Conservation (phyloP, 2,797 vertebrate species). For the Sebastes wilsoni region DNA sequence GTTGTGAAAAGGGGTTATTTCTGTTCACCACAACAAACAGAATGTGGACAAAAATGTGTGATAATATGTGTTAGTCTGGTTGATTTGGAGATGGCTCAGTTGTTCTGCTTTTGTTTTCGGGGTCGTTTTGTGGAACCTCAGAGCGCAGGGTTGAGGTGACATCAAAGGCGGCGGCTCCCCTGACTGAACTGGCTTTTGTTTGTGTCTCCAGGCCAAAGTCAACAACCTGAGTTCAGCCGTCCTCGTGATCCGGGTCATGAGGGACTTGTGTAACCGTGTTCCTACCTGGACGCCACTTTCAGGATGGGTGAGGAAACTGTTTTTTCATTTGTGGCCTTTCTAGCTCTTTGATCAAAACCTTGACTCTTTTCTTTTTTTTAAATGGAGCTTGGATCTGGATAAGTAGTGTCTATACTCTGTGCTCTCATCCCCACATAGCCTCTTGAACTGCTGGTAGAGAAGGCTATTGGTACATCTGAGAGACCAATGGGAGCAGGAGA, state of each 20-base stretch:
- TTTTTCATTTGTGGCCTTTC: background rate
- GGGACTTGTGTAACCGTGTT: slow-evolving; percentile 92
- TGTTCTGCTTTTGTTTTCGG: slow-evolving; percentile 41
- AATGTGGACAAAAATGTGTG: background rate
- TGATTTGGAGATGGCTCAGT: slow-evolving; percentile 34
- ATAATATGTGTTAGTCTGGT: background rate
- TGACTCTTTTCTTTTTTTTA: background rate
- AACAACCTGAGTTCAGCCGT: slow-evolving; percentile 91
- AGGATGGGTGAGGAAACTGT: slow-evolving; percentile 90
- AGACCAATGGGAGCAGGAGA: slow-evolving; percentile 93
- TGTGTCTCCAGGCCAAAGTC: slow-evolving; percentile 90
- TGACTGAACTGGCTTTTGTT: slow-evolving; percentile 40
- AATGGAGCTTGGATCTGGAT: background rate
- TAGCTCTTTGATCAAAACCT: background rate
- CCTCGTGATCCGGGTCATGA: slow-evolving; percentile 93
- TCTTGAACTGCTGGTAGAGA: slow-evolving; percentile 94
- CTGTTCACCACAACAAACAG: slow-evolving; percentile 5
- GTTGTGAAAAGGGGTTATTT: background rate
- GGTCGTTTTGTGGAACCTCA: slow-evolving; percentile 39
- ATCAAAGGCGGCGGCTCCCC: background rate
- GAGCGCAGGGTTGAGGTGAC: slow-evolving; percentile 11
- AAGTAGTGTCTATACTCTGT: background rate
- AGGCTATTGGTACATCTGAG: slow-evolving; percentile 92
- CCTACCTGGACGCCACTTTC: slow-evolving; percentile 92
- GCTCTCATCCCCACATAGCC: slow-evolving; percentile 69